These are phyloP conservation scores for Pristionchus mayeri DNA, from an alignment of 2,888 invertebrate species.

Conservation along the genomic window DNA sequence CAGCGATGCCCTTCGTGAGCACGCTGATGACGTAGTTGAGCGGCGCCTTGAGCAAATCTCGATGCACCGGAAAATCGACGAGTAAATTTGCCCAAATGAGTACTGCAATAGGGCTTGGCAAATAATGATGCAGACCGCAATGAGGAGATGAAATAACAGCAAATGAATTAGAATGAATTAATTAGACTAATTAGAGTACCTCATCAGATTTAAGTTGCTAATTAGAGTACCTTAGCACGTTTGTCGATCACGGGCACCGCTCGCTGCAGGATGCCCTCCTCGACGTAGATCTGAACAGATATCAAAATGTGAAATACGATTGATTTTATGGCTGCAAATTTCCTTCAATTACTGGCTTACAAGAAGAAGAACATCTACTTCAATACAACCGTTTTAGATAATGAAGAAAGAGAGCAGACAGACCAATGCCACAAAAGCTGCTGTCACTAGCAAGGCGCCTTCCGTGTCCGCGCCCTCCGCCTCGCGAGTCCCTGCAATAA, in stretches of 20 bases:
- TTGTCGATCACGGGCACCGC: background rate
- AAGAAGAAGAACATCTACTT: no score
- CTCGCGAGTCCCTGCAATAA: constrained; percentile 38
- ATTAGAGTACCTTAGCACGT: constrained; percentile 12
- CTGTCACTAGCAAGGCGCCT: constrained; percentile 25
- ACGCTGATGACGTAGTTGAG: constrained; percentile 56
- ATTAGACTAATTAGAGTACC: no score
- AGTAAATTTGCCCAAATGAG: background rate
- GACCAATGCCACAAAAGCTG: constrained; percentile 37
- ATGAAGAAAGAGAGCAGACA: no score
- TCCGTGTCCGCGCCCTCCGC: constrained; percentile 49
- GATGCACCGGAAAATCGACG: constrained; percentile 56
- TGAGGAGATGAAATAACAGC: no score
- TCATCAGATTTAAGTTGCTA: no score
- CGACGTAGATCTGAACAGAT: constrained; percentile 21
- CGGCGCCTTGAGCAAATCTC: constrained; percentile 61
- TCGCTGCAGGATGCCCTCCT: constrained; percentile 16
- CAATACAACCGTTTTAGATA: no score
- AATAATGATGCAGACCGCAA: no score
- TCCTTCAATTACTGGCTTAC: no score
- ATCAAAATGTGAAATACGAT: no score
- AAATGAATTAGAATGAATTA: no score
- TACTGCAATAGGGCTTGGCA: no score
- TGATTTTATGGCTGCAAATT: background rate
- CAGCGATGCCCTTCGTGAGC: constrained; percentile 56